Conservation (phyloP, 2,888 invertebrate genomes). For the Nasonovia ribisnigri region DNA sequence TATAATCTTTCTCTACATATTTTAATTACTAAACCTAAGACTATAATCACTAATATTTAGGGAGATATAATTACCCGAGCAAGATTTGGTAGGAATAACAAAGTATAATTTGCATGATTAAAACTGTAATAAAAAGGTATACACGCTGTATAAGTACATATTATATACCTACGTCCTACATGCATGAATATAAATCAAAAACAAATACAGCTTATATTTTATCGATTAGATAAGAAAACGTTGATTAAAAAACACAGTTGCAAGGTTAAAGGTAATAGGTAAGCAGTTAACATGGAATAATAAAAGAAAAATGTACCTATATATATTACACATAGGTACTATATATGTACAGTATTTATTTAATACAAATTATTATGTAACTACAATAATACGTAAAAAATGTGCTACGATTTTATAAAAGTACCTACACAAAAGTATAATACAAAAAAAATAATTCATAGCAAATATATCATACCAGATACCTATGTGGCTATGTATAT, state of each 20-base stretch:
- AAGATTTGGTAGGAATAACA: not conserved
- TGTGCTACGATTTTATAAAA: too few species aligned
- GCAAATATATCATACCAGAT: not conserved
- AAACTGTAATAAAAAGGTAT: not conserved
- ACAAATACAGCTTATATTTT: not conserved
- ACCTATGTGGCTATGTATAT: not conserved
- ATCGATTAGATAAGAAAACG: not conserved
- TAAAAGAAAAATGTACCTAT: not conserved
- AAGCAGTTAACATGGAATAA: not conserved
- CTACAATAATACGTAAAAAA: not conserved
- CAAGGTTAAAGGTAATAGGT: constrained; percentile 14
- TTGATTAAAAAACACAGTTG: not conserved
- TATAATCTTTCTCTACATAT: not conserved
- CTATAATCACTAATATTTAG: not conserved
- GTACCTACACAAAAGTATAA: too few species aligned
- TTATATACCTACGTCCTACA: too few species aligned
- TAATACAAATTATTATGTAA: not conserved
- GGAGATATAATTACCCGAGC: not conserved
- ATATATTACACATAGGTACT: not conserved
- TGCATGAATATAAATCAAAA: not conserved
- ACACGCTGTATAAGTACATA: not conserved
- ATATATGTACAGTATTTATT: not conserved
- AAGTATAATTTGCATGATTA: not conserved
- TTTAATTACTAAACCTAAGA: not conserved
- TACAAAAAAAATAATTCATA: not conserved